phyloP scores from a whole-genome alignment of 2,888 invertebrate species.

The Sycophila texana region DNA sequence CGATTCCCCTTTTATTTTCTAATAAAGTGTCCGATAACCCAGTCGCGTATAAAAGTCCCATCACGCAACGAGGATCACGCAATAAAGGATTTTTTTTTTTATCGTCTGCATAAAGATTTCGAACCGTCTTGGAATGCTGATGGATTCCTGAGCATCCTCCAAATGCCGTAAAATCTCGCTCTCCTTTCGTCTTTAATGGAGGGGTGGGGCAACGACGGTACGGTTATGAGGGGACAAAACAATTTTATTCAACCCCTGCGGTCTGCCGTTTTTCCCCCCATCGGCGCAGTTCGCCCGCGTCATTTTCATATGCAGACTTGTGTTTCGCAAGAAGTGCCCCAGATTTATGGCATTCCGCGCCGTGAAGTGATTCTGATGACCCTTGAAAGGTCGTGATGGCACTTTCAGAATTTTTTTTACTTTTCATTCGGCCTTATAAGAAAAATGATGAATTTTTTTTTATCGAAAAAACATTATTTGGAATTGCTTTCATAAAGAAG shows the following conservation, averaged over 20 bases:
- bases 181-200: slow-evolving; percentile 45
- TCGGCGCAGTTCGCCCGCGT: too few species aligned
- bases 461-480: too few species aligned
- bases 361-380: too few species aligned
- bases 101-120: slow-evolving; percentile 56
- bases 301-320: neutral
- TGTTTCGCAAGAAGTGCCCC: neutral
- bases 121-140: slow-evolving; percentile 56
- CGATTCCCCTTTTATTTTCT: slow-evolving; percentile 49
- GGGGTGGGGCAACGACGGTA: neutral
- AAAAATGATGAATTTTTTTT: too few species aligned
- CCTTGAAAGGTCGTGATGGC: too few species aligned
- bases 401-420: neutral
- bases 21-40: slow-evolving; percentile 50
- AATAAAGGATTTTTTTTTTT: slow-evolving; percentile 58
- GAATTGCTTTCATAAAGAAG: too few species aligned
- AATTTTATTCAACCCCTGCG: slow-evolving; percentile 45
- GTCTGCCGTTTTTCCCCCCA: neutral
- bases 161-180: slow-evolving; percentile 51
- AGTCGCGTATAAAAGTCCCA: slow-evolving; percentile 53
- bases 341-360: too few species aligned
- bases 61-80: slow-evolving; percentile 46
- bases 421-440: too few species aligned
- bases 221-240: slow-evolving; percentile 40
- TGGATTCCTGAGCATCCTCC: slow-evolving; percentile 57